Evolutionary conservation across 2,113 vertebrate genomes (phyloP).

Genomic region (Sprattus sprattus): DNA sequence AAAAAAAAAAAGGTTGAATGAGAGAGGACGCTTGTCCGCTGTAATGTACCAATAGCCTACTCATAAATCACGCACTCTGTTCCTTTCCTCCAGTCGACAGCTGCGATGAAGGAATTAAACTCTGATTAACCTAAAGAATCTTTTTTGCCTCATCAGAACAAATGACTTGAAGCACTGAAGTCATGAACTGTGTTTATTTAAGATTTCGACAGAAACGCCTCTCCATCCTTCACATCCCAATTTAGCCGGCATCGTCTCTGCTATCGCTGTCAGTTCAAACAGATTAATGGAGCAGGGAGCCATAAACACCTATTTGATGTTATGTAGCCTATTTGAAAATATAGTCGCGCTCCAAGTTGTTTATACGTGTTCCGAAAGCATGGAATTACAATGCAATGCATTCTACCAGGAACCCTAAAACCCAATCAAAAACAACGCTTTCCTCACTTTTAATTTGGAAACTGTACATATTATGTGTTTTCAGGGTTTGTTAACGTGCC

Average conservation of each 20-base stretch:
- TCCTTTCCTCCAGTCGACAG: neutral
- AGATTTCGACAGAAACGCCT: neutral
- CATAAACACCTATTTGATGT: neutral
- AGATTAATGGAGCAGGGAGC: constrained; percentile 9
- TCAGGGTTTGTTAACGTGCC: neutral
- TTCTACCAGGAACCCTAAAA: neutral
- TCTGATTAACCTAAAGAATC: neutral
- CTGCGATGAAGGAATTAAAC: neutral
- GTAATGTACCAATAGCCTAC: neutral
- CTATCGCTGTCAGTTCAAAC: neutral
- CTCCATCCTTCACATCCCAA: neutral
- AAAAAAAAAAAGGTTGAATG: neutral
- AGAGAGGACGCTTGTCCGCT: neutral
- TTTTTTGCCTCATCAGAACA: neutral
- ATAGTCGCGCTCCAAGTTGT: neutral
- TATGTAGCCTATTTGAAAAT: constrained; percentile 12
- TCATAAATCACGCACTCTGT: neutral
- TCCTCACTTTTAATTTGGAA: neutral
- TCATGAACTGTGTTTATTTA: constrained; percentile 11
- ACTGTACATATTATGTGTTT: neutral
- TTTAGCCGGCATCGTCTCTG: constrained; percentile 3
- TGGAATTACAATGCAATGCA: neutral
- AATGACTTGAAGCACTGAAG: neutral
- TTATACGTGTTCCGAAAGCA: neutral
- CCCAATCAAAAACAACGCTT: neutral